Evolutionary conservation across 2,797 vertebrate genomes (phyloP).

Genomic region (Orientallactaga sibirica): DNA sequence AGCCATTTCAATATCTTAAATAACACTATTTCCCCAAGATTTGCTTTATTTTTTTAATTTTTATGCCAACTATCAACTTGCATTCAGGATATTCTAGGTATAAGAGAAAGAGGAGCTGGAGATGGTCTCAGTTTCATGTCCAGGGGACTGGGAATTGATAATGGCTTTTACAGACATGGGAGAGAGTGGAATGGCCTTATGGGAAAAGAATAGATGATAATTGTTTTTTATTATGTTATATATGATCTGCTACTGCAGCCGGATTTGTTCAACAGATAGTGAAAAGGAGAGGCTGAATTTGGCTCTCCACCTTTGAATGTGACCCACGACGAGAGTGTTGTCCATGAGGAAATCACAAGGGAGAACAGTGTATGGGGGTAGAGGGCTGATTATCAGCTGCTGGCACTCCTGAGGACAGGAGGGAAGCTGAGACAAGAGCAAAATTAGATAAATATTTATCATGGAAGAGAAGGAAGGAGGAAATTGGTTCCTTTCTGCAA

Average conservation of each 20-base stretch:
- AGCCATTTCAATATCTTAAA: slow-evolving; percentile 15
- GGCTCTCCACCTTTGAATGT: background rate
- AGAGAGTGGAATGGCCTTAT: background rate
- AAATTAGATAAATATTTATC: background rate
- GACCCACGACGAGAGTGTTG: background rate
- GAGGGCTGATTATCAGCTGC: background rate
- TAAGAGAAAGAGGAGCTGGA: background rate
- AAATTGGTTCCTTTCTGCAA: background rate
- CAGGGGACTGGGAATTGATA: slow-evolving; percentile 8
- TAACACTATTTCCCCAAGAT: slow-evolving; percentile 14
- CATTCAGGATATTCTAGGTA: background rate
- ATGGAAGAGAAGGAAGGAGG: background rate
- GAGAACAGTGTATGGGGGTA: background rate
- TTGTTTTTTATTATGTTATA: slow-evolving; percentile 16
- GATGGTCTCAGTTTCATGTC: slow-evolving; percentile 10
- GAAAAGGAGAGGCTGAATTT: background rate
- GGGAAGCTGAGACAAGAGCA: background rate
- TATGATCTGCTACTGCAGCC: background rate
- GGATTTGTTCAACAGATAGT: background rate
- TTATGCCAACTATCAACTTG: slow-evolving; percentile 28
- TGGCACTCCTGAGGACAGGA: background rate
- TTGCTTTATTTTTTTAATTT: slow-evolving; percentile 32
- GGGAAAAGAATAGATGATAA: background rate
- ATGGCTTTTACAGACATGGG: slow-evolving; percentile 46
- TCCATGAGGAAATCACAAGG: background rate